Evolutionary conservation across 2,888 invertebrate genomes (phyloP).

Genomic region (Arrhopalites spinosus): DNA sequence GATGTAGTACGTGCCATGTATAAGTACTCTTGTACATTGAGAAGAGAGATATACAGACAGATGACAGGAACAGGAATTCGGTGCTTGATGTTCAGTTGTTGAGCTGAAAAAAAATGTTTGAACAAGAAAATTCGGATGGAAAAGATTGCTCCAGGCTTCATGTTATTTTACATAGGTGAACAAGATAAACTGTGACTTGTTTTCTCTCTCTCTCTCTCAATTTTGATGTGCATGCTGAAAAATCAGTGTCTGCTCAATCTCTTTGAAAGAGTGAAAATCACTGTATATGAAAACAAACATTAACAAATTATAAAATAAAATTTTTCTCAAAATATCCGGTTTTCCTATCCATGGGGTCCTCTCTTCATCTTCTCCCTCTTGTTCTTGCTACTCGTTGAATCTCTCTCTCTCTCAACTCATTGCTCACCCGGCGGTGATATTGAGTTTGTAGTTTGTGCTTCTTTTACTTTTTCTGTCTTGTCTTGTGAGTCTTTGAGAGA

Average conservation of each 20-base stretch:
- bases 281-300: conserved; percentile 33
- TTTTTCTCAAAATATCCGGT: conserved; percentile 36
- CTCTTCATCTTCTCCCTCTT: no score
- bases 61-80: conserved; percentile 23
- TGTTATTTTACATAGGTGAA: not conserved
- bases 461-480: not conserved
- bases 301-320: conserved; percentile 35
- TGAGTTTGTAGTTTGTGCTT: not conserved
- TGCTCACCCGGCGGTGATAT: not conserved
- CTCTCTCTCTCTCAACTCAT: not conserved
- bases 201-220: not conserved
- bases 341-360: conserved; percentile 11
- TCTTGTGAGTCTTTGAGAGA: not conserved
- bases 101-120: not conserved
- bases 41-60: not conserved
- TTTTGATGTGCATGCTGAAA: conserved; percentile 17
- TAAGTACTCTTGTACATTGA: not conserved
- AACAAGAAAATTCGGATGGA: not conserved
- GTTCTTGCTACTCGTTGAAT: not conserved
- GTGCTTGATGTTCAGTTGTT: conserved; percentile 12
- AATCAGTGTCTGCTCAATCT: conserved; percentile 36
- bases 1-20: not conserved
- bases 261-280: conserved; percentile 33
- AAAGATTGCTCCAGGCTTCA: not conserved
- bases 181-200: conserved; percentile 14